Evolutionary conservation across 2,888 invertebrate species (phyloP).

Genomic region (Norana najaformis): DNA sequence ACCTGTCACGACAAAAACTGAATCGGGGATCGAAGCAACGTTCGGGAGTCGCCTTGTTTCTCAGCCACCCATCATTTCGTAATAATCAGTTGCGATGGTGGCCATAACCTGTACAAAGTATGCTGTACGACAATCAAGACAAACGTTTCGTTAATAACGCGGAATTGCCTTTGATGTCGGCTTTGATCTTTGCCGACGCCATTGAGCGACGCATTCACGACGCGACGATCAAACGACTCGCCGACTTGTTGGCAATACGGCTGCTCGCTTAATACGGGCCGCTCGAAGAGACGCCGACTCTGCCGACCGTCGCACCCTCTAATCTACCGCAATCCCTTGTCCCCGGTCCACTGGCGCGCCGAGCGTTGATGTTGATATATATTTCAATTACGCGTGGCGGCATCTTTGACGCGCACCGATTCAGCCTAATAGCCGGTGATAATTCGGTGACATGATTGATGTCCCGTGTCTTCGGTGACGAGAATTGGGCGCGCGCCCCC

Average conservation of each 20-base stretch:
- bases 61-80: neutral
- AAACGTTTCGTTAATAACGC: constrained; percentile 18
- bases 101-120: constrained; percentile 13
- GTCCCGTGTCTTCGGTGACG: neutral
- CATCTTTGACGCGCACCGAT: neutral
- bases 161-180: constrained; percentile 4
- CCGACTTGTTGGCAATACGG: constrained; percentile 20
- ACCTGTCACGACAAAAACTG: neutral
- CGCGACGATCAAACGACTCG: constrained; percentile 9
- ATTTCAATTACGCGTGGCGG: constrained; percentile 18
- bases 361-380: constrained; percentile 9
- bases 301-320: constrained; percentile 5
- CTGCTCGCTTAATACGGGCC: neutral
- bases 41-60: neutral
- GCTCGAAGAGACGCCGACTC: neutral
- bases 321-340: constrained; percentile 15
- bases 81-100: constrained; percentile 5
- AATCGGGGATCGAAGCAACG: neutral
- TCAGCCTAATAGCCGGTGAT: constrained; percentile 13
- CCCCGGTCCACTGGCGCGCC: neutral
- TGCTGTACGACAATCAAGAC: constrained; percentile 13
- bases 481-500: neutral
- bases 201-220: neutral
- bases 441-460: constrained; percentile 6
- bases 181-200: constrained; percentile 16